Evolutionary conservation across 2,888 invertebrate species (phyloP), one percentile per base, ranked within the genome.

Genomic region (Hartigia nigra): DNA sequence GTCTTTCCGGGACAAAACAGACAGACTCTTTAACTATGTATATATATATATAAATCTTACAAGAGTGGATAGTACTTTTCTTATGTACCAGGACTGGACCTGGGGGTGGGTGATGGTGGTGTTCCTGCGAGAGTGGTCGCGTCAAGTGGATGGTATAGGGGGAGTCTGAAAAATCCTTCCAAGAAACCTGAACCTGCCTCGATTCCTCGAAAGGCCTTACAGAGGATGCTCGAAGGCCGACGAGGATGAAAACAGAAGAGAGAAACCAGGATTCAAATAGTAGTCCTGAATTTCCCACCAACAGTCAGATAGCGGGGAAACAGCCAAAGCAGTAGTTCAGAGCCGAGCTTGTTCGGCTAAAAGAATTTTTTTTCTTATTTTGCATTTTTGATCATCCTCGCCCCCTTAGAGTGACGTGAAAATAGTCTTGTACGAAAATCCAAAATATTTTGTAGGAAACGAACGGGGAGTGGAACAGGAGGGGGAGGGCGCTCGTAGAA

Each of bases 201-300:
- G 32, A 39, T 82, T 80, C 78, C 77, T 70, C 79, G 81, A 80
- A 82, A 79, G 77, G 78, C 72, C 77, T 77, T 55, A 55, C 23
- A 23, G 23, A 39, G 39, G 39, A 39, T 39, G 5, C 23, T 39
- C 39, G 39, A 39, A 55, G 55, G 55, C 55, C 55, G 23, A 55
- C 9, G 55, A 55, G 55, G 55, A 55, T 23, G 55, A 55, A 55
- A 55, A 55, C 55, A 55, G 55, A 55, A 55, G 55, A 55, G 55
- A 55, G 55, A 55, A 23, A 23, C 55, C 23, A 55, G 55, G 9
- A 55, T 55, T 55, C 9, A 9, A 55, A 39, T 39, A 39, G 39
- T 4, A 55, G 55, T 55, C 23, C 55, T 23, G 55, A 55, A 55
- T 55, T 55, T 55, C 55, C 55, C 55, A 55, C 9, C 55, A 5